Conservation (phyloP, 2,888 invertebrate genomes). For the Drosophila stalkeri region DNA sequence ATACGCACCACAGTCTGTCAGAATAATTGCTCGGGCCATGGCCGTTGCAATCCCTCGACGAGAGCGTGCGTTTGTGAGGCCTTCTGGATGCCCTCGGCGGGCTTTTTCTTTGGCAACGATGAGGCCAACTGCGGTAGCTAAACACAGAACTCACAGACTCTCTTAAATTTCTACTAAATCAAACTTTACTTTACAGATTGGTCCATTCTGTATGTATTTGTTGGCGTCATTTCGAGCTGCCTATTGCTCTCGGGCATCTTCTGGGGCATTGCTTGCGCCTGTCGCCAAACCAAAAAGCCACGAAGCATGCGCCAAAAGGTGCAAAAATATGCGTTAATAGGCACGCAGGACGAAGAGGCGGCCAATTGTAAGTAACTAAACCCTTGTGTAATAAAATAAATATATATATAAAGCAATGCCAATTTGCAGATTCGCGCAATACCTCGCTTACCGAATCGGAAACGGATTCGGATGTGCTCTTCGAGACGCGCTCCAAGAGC, state of each 20-base stretch:
- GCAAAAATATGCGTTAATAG: conserved; percentile 90
- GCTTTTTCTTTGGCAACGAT: conserved; percentile 88
- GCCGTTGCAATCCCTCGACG: conserved; percentile 93
- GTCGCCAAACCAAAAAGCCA: conserved; percentile 86
- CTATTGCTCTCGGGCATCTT: conserved; percentile 87
- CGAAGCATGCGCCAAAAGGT: conserved; percentile 86
- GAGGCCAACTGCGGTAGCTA: conserved; percentile 92
- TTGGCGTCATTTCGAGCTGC: conserved; percentile 89
- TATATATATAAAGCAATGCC: background rate
- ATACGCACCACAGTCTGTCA: conserved; percentile 95
- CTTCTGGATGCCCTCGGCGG: conserved; percentile 97
- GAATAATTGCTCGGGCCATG: conserved; percentile 96
- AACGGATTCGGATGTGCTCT: conserved; percentile 93
- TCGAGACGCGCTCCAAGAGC: conserved; percentile 88
- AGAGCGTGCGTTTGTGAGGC: conserved; percentile 95
- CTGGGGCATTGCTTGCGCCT: conserved; percentile 89
- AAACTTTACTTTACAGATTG: conserved; percentile 88
- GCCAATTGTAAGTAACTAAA: conserved; percentile 76
- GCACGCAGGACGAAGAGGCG: conserved; percentile 89
- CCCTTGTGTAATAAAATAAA: too few species aligned
- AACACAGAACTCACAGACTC: background rate
- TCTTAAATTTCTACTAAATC: background rate
- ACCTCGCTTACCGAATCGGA: conserved; percentile 91
- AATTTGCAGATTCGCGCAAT: conserved; percentile 75
- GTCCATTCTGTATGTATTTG: conserved; percentile 96